Base-by-base conservation (phyloP, 2,113 vertebrate species). In the Carassius auratus region DNA sequence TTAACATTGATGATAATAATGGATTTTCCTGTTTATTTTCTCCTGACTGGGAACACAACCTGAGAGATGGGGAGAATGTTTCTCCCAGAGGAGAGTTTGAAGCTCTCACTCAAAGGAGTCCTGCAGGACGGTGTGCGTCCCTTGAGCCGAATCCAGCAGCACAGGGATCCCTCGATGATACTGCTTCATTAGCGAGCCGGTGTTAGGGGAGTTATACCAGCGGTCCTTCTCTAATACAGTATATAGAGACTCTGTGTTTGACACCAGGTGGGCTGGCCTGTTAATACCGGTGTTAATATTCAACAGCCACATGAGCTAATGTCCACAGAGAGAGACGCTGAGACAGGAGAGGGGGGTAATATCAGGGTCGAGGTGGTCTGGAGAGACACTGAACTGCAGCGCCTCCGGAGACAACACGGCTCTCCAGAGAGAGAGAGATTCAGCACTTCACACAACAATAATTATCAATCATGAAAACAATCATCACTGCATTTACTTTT, bases 381-480 rank as follows among this genome's bases (percentile, higher is more conserved):
- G 9, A 52, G 87, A 91, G 90, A 86, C 87, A 88, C 3, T 83
- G 50, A 81, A 89, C 90, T 64, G 86, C 86, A 86, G 89, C 86
- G 84, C 89, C 76, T 90, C 87, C 36, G 85, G 91, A 64, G 92
- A 94, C 91, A 94, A 94, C 93, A 95, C 61, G 69, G 81, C 73
- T 86, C 92, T 91, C 87, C 88, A 88, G 87, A 93, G 91, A 88
- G 90, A n/a, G n/a, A 91, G 80, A 84, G 66, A 84, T 86, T 87
- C 86, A 30, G 48, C 82, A 59, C 85, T 86, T 57, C 82, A 81
- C 87, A 82, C 77, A 76, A 76, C 86, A 90, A 90, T 93, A 92
- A 93, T 94, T 93, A 95, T 93, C 92, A 94, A 38, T 90, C 91
- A 90, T 62, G 78, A 91, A 93, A 94, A 94, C 91, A 94, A 91